These are phyloP conservation scores for Fulica atra DNA, from an alignment of 2,113 vertebrate genomes.

Conservation along the genomic window DNA sequence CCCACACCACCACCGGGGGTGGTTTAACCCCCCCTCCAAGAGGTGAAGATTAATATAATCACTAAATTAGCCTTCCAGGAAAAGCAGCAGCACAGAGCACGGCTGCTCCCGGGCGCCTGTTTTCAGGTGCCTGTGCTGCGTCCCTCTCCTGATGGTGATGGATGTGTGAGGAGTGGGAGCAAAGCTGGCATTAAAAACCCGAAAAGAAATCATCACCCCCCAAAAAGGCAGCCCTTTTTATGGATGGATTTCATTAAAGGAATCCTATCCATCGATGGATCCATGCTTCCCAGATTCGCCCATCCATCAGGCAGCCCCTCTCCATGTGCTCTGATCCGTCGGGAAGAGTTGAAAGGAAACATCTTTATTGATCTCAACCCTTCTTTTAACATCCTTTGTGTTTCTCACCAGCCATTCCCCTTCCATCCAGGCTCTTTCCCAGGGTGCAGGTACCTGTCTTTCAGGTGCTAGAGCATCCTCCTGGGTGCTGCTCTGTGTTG, in stretches of 20 bases:
- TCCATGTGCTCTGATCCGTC: background rate
- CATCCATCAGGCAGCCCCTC: background rate
- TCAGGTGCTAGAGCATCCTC: background rate
- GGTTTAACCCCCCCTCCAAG: background rate
- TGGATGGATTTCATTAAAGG: background rate
- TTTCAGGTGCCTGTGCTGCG: fast-evolving
- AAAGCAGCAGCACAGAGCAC: background rate
- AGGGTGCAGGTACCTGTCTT: fast-evolving
- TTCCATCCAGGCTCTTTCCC: background rate
- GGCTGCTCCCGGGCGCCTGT: background rate
- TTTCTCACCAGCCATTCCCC: background rate
- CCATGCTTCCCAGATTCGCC: background rate
- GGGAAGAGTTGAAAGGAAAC: background rate
- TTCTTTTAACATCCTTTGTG: background rate
- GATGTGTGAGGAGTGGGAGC: fast-evolving
- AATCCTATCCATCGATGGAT: background rate
- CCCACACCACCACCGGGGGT: too few relatives aligned
- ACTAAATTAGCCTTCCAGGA: background rate
- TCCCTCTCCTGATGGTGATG: fast-evolving
- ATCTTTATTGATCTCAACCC: background rate
- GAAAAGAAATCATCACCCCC: too few relatives aligned
- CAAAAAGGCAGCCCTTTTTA: too few relatives aligned
- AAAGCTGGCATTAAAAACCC: background rate
- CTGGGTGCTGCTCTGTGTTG: too few relatives aligned
- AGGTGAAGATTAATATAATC: background rate